These are phyloP conservation scores for Drosophila simulans DNA, from an alignment of 1,140 invertebrate genomes.

Conservation along the genomic window DNA sequence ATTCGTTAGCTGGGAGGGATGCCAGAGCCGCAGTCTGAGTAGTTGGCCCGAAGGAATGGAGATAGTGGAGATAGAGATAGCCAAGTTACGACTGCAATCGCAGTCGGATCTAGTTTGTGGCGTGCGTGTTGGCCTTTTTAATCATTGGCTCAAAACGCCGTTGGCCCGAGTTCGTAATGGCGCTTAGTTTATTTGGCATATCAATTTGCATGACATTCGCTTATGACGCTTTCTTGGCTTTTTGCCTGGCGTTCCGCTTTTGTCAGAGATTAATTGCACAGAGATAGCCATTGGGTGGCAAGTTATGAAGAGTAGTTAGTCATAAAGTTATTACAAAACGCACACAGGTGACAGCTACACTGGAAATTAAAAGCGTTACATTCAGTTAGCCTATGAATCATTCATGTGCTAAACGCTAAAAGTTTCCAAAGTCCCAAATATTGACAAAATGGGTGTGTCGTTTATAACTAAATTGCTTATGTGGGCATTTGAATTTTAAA, in stretches of 20 bases:
- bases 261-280: conserved; percentile 36
- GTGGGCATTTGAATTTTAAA: conserved; percentile 25
- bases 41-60: neutral
- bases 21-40: neutral
- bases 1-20: conserved; percentile 34
- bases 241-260: conserved; percentile 1
- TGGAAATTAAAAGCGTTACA: neutral
- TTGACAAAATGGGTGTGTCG: conserved; percentile 47
- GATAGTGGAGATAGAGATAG: conserved; percentile 11
- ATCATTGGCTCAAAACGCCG: conserved; percentile 46
- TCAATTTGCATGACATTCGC: conserved; percentile 64
- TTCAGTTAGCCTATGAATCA: neutral
- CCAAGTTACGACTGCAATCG: conserved; percentile 5
- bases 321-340: conserved; percentile 12
- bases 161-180: conserved; percentile 21
- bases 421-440: conserved; percentile 24
- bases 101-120: conserved; percentile 38
- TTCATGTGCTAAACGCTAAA: neutral
- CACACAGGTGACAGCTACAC: conserved; percentile 6
- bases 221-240: conserved; percentile 34
- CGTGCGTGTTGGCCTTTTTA: conserved; percentile 51
- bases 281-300: conserved; percentile 17
- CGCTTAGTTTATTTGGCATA: conserved; percentile 64
- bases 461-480: conserved; percentile 47
- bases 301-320: conserved; percentile 1